Conservation (phyloP, 2,888 invertebrate genomes). For the Suillia variegata region DNA sequence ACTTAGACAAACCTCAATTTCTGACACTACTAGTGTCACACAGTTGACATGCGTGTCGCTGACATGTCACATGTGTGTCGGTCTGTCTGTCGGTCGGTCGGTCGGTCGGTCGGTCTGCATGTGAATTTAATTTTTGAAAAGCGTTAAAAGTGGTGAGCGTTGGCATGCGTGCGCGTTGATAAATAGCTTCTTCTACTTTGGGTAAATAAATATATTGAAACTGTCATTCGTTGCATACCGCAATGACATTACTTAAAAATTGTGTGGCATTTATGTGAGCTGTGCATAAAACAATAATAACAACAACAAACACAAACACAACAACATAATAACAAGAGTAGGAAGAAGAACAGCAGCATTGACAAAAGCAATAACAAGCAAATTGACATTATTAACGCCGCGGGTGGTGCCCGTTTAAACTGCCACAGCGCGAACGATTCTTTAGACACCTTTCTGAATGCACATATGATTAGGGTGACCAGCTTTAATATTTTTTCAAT, state of each 20-base stretch:
- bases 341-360: constrained; percentile 13
- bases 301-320: constrained; percentile 4
- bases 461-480: too few relatives aligned
- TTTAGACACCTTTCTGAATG: too few relatives aligned
- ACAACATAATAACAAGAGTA: constrained; percentile 11
- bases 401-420: constrained; percentile 34
- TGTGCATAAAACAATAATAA: constrained; percentile 4
- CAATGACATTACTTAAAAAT: not conserved
- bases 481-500: not conserved
- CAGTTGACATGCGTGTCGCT: not conserved
- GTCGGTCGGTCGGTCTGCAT: too few relatives aligned
- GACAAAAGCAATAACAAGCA: constrained; percentile 34
- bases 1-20: constrained; percentile 20
- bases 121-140: too few relatives aligned
- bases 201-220: too few relatives aligned
- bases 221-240: not conserved
- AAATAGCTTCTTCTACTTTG: too few relatives aligned
- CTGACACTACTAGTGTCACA: constrained; percentile 21
- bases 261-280: constrained; percentile 10
- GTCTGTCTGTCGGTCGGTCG: too few relatives aligned
- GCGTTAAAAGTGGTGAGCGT: too few relatives aligned
- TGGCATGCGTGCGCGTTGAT: too few relatives aligned
- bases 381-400: constrained; percentile 41
- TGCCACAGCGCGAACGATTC: too few relatives aligned
- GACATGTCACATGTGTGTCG: not conserved